Evolutionary conservation across 2,797 vertebrate species (phyloP), one percentile per base, ranked within the genome.

Genomic region (Leucoraja ocellata): DNA sequence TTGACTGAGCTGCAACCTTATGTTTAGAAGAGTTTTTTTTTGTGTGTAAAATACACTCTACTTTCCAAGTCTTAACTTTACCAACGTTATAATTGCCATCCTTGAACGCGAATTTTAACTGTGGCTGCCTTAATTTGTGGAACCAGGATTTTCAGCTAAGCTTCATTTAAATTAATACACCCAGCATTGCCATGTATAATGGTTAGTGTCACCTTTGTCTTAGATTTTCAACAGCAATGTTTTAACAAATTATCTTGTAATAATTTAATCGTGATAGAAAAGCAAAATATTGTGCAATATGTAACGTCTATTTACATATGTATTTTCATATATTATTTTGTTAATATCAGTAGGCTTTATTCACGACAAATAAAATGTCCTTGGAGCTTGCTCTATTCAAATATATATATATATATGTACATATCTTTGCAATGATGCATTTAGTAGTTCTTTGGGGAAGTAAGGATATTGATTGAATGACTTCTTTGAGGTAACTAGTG

Each of bases 1-100:
- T 97, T 97, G 96, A 97, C 97, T 97, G 97, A 97, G 96, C 97
- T 96, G 96, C 96, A 96, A 54, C 32, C 90, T 92, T 92, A n/a
- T 46, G 74, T 76, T 74, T 71, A 92, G 90, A 54, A 92, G 73
- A 92, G 68, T 74, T 73, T 92, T 73, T 46, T 46, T 46, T 1
- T 92, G 39, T 92, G 23, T 7, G 13, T 16, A 58, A 76, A 74
- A 92, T 54, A 14, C 16, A 71, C 46, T 25, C 6, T 13, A 46
- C 21, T 71, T 73, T 91, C 11, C 65, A 28, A 13, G 73, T 74
- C 65, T 46, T 25, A 76, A 23, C 21, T 18, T 39, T 46, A 36
- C 90, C 68, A 28, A 91, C 23, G 68, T 7, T 91, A 28, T 16
- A 25, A 74, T 54, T 11, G 68, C n/a, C 21, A 25, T 46, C 3